Base-by-base conservation (phyloP, 1,140 invertebrate species). In the Conopomorpha cramerella region DNA sequence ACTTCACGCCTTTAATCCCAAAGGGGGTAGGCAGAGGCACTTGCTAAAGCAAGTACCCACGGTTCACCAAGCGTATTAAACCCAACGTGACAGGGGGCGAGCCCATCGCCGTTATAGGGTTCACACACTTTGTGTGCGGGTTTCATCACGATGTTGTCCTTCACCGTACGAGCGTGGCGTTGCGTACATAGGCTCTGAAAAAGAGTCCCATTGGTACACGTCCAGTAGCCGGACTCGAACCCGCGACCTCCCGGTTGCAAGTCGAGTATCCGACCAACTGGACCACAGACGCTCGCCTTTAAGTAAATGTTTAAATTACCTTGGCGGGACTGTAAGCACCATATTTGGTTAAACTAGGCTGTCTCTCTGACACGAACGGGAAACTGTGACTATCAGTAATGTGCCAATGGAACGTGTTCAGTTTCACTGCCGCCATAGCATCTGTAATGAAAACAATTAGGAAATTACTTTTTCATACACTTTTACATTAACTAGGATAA, bases 321-420 rank as follows among this genome's bases (percentile, higher is more conserved):
- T 91, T 86, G 0, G 62, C 64, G 1, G 82, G 65, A 4, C 81
- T 74, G 51, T 92, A 92, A 11, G 90, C 87, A 1, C 91, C 92
- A 26, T 86, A 82, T 49, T 82, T 81, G 1, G 83, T 81, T 8
- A 94, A 64, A 26, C 87, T 67, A 0, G 91, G 91, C 27, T 80
- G 80, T 4, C 82, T 83, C 48, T 79, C 79, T 0, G 89, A 84
- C 15, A 85, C 83, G 33, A 92, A 85, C 0, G 92, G 91, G 51
- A 94, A 93, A 49, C 90, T 92, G 13, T 93, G 91, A 0, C 87
- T 86, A 58, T 95, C 92, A 0, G 90, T 92, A n/a, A 94, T 90
- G 47, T 95, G 91, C 90, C 91, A 93, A 49, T 95, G 92, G 58
- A 95, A 89, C 0, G 86, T 86, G 55, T 95, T 95, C 19, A 95